phyloP scores from a whole-genome alignment of 1,140 invertebrate genomes.

The Aleiodes sp. region DNA sequence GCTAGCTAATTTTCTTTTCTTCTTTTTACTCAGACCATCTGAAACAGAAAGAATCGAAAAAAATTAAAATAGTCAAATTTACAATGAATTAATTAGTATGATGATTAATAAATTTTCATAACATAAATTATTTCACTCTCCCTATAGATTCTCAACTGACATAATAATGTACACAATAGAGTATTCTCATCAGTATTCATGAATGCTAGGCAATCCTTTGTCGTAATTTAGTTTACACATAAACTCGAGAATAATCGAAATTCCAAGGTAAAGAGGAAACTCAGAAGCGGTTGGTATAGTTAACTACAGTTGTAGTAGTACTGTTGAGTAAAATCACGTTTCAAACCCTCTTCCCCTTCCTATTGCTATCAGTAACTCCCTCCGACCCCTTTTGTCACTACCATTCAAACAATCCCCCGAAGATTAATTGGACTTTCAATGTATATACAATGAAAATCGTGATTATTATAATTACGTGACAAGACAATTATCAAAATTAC shows the following conservation, averaged over 20 bases:
- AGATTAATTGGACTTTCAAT: conserved; percentile 25
- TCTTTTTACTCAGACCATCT: conserved; percentile 71
- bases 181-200: conserved; percentile 28
- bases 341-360: neutral
- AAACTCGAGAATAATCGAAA: conserved; percentile 31
- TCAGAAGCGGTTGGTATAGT: no score
- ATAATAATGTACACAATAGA: neutral
- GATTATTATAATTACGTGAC: neutral
- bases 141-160: neutral
- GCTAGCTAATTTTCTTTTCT: conserved; percentile 71
- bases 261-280: neutral
- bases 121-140: neutral
- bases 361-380: neutral
- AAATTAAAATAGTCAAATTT: conserved; percentile 34
- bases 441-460: neutral
- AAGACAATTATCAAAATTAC: neutral
- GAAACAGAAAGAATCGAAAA: conserved; percentile 43
- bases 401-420: conserved; percentile 28
- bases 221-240: conserved; percentile 29
- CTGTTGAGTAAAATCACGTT: conserved; percentile 7
- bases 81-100: conserved; percentile 1
- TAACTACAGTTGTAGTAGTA: neutral
- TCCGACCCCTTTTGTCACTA: conserved; percentile 24
- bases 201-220: conserved; percentile 1
- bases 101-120: neutral